Evolutionary conservation across 2,888 invertebrate genomes (phyloP).

Genomic region (Leptinotarsa haldemani): DNA sequence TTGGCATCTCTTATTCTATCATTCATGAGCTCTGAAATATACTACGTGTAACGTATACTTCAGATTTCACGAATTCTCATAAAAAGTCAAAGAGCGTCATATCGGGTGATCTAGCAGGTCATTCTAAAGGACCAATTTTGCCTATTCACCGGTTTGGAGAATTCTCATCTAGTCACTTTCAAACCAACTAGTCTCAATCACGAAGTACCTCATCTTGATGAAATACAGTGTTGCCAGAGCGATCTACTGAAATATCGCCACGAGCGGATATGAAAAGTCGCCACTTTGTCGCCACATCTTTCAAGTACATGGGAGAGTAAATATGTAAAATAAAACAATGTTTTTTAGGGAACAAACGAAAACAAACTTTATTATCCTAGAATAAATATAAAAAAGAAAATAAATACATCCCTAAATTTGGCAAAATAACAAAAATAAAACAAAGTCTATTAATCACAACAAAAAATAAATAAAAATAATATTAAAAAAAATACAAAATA

Average conservation of each 20-base stretch:
- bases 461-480: conserved; percentile 9
- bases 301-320: background rate
- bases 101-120: no score
- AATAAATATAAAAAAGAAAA: background rate
- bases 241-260: background rate
- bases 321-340: conserved; percentile 1
- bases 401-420: background rate
- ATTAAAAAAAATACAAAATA: conserved; percentile 8
- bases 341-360: background rate
- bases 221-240: background rate
- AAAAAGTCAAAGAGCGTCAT: no score
- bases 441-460: background rate
- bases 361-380: background rate
- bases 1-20: no score
- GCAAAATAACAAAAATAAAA: conserved; percentile 1
- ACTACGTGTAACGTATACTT: no score
- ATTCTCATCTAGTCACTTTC: no score
- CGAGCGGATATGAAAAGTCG: conserved; percentile 1
- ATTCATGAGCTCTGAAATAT: no score
- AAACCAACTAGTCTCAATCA: no score
- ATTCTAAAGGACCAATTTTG: no score
- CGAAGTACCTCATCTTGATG: no score
- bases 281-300: background rate
- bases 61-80: no score
- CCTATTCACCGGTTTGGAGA: no score